These are phyloP conservation scores for Gambusia affinis DNA, from an alignment of 2,113 vertebrate genomes.

Conservation along the genomic window DNA sequence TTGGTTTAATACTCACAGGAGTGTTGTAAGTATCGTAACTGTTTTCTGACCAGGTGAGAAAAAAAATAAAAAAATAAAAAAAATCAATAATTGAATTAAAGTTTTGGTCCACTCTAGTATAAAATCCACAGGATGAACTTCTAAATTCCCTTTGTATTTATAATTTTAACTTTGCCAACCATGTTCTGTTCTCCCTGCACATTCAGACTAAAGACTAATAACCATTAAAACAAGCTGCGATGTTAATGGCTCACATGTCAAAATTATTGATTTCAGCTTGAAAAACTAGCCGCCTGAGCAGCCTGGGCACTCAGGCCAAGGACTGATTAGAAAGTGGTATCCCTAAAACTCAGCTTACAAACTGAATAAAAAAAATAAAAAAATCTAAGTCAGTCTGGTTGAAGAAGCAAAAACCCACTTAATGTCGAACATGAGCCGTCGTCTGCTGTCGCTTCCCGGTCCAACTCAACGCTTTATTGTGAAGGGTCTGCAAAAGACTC, in stretches of 20 bases:
- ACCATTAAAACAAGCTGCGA: background rate
- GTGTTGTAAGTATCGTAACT: background rate
- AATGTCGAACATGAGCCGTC: background rate
- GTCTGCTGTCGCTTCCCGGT: background rate
- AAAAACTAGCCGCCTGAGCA: background rate
- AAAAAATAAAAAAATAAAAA: too few relatives aligned
- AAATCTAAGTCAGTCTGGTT: background rate
- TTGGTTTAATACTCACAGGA: conserved; percentile 21
- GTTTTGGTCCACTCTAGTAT: conserved; percentile 1
- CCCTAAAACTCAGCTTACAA: background rate
- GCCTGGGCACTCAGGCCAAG: too few relatives aligned
- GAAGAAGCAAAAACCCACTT: background rate
- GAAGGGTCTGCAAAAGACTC: too few relatives aligned
- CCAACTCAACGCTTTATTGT: background rate
- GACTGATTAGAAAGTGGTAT: background rate
- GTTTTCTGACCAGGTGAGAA: background rate
- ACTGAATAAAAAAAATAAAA: background rate
- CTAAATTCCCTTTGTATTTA: background rate
- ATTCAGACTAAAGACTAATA: background rate
- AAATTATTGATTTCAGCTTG: background rate
- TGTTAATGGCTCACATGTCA: background rate
- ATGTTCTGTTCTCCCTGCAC: background rate
- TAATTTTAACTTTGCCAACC: background rate
- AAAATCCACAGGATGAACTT: background rate
- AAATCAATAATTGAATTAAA: background rate